Evolutionary conservation across 2,797 vertebrate genomes (phyloP).

Genomic region (Acropternis orthonyx): DNA sequence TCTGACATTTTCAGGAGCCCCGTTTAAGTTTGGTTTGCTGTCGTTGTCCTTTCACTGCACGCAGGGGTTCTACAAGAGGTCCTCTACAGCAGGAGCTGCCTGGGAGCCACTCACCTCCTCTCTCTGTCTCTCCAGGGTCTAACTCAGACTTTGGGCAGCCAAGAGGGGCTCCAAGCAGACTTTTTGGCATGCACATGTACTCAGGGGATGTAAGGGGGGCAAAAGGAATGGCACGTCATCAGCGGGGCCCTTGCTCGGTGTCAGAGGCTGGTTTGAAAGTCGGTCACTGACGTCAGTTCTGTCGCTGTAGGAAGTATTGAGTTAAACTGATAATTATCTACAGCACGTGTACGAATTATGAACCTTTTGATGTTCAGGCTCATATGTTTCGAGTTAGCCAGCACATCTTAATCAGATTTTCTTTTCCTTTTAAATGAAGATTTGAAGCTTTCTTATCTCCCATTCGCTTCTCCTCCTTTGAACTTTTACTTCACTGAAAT

Average conservation of each 20-base stretch:
- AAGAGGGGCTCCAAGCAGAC: neutral
- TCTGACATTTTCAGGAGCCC: neutral
- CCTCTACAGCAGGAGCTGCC: neutral
- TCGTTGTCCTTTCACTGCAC: neutral
- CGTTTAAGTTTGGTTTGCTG: neutral
- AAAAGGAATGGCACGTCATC: neutral
- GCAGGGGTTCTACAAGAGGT: neutral
- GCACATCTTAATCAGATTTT: constrained; percentile 66
- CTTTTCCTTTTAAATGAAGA: constrained; percentile 35
- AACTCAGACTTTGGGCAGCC: neutral
- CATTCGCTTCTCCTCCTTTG: constrained; percentile 28
- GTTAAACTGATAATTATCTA: constrained; percentile 71
- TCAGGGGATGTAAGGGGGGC: neutral
- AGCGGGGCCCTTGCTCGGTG: neutral
- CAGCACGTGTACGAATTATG: constrained; percentile 28
- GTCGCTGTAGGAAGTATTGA: constrained; percentile 54
- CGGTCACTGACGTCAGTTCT: constrained; percentile 38
- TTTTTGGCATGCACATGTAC: rapidly evolving
- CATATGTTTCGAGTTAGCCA: constrained; percentile 59
- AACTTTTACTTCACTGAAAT: neutral
- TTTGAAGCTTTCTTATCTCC: constrained; percentile 52
- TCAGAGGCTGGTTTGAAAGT: constrained; percentile 27
- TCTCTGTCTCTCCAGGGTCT: neutral
- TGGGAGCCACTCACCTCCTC: neutral
- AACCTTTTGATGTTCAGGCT: constrained; percentile 61